Percentiles rank a stretch among this genome's conserved stretches.
phyloP scores from a whole-genome alignment of 2,113 vertebrate species.

The Ia io region DNA sequence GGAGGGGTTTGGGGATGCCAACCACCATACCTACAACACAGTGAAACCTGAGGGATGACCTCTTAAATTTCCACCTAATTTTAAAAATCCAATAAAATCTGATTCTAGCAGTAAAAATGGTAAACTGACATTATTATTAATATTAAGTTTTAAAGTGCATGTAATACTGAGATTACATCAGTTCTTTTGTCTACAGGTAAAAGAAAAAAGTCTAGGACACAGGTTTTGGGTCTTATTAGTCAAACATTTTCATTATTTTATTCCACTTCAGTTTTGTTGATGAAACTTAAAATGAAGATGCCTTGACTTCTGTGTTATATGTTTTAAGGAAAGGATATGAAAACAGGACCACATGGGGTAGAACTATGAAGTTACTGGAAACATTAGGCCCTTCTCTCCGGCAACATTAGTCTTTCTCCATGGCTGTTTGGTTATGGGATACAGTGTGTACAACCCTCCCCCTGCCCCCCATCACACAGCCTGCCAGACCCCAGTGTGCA shows the following conservation, averaged over 20 bases:
- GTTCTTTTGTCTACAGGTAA: not conserved
- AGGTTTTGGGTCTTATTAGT: not conserved
- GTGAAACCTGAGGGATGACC: not conserved
- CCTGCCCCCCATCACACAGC: rapidly evolving
- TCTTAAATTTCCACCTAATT: not conserved
- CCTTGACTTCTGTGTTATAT: not conserved
- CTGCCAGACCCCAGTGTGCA: not conserved
- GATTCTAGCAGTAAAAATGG: not conserved
- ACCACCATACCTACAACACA: rapidly evolving
- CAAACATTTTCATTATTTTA: not conserved
- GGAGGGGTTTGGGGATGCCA: too few relatives aligned
- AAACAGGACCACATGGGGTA: not conserved
- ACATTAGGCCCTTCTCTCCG: not conserved
- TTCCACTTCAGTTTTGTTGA: not conserved
- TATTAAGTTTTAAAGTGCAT: not conserved
- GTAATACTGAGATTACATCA: not conserved
- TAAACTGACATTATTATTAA: not conserved
- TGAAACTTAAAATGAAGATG: not conserved
- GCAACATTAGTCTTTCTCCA: not conserved
- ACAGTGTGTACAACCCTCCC: too few relatives aligned
- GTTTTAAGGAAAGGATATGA: not conserved
- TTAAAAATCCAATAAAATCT: not conserved
- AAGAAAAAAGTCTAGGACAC: not conserved
- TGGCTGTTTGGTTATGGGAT: not conserved
- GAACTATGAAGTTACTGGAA: not conserved